Conservation (phyloP, 2,797 vertebrate species). For the Dallia pectoralis region DNA sequence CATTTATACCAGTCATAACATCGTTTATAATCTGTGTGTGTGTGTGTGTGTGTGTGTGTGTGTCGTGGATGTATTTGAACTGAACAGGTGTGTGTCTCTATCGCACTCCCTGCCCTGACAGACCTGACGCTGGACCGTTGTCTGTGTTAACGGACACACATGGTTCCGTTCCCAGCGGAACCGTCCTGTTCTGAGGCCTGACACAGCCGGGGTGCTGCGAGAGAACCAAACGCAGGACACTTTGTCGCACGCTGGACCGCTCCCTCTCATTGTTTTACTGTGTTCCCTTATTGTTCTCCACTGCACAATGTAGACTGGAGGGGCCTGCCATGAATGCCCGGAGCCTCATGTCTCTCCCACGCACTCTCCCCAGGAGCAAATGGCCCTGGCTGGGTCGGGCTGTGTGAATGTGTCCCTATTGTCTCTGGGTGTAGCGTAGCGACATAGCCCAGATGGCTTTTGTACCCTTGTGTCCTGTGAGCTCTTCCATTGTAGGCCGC, state of each 20-base stretch:
- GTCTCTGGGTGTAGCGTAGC: slow-evolving; percentile 70
- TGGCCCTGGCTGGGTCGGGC: slow-evolving; percentile 61
- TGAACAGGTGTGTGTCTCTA: no score
- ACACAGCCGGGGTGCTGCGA: background rate
- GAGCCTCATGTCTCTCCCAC: slow-evolving; percentile 60
- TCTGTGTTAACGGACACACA: slow-evolving; percentile 45
- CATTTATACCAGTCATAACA: no score
- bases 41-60: no score
- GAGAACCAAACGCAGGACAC: background rate
- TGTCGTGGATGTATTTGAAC: no score
- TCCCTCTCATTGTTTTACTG: background rate
- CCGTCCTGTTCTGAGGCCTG: background rate
- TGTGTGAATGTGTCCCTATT: slow-evolving; percentile 64
- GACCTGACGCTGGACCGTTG: slow-evolving; percentile 45
- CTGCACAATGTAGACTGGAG: background rate
- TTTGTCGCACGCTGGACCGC: background rate
- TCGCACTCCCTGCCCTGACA: no score
- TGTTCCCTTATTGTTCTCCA: background rate
- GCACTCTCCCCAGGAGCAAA: slow-evolving; percentile 69
- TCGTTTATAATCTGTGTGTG: no score
- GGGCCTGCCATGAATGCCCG: slow-evolving; percentile 7
- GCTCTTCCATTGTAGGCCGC: slow-evolving; percentile 58
- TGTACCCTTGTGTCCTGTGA: slow-evolving; percentile 70
- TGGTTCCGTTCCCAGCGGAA: slow-evolving; percentile 55
- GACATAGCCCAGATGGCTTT: slow-evolving; percentile 74